Evolutionary conservation across 2,888 invertebrate species (phyloP).

Genomic region (Agrotis exclamationis): DNA sequence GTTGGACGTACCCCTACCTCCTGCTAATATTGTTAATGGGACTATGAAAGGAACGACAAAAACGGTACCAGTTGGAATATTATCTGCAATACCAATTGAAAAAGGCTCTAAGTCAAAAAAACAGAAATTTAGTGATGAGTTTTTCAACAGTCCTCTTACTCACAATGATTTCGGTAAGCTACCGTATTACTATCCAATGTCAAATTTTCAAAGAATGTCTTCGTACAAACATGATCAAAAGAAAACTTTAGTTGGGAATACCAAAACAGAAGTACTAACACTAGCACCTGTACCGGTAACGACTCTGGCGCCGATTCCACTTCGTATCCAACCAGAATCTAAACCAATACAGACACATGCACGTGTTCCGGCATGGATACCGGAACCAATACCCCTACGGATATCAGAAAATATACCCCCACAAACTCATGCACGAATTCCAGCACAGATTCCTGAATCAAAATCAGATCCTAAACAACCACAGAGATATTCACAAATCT

Average conservation of each 20-base stretch:
- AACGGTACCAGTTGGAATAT: too few species aligned
- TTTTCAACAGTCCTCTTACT: constrained; percentile 68
- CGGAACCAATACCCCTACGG: background rate
- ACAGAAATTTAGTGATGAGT: constrained; percentile 46
- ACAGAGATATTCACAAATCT: background rate
- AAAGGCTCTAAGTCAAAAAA: background rate
- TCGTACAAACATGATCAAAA: constrained; percentile 73
- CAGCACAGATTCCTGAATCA: background rate
- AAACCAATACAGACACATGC: background rate
- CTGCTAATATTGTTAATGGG: background rate
- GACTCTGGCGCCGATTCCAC: background rate
- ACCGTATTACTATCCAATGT: constrained; percentile 80
- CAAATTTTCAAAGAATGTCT: constrained; percentile 75
- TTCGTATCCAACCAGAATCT: background rate
- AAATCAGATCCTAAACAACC: background rate
- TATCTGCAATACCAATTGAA: background rate
- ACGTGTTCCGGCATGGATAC: background rate
- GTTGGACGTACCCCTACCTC: background rate
- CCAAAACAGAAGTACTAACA: background rate
- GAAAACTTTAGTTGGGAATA: background rate
- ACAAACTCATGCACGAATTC: background rate
- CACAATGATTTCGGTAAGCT: constrained; percentile 72
- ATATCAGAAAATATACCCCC: too few species aligned
- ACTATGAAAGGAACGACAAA: background rate
- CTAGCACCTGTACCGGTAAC: too few species aligned